Evolutionary conservation across 2,113 vertebrate genomes (phyloP), one percentile per base, ranked within the genome.

Genomic region (human (Homo sapiens)): DNA sequence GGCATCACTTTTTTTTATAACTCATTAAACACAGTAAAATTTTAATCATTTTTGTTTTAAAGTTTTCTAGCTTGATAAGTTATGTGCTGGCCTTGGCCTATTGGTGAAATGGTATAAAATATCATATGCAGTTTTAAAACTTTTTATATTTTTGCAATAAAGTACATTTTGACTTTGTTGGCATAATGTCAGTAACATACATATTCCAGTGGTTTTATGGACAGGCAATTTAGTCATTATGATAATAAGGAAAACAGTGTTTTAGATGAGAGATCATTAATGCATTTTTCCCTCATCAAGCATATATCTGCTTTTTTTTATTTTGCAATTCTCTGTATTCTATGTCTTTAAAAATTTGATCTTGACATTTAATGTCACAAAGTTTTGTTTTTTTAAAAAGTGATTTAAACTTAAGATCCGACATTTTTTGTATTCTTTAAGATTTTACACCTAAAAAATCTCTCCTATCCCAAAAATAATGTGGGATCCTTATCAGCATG

Each of bases 121-220:
- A 96, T 87, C 97, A 98, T 98, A 98, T 98, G 98, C 98, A 99
- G 98, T 98, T 98, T 94, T 96, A 97, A 98, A 97, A 97, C 96
- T 97, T 98, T 98, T 98, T 97, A 97, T 98, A 98, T 98, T 98
- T 98, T 99, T 98, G 98, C 98, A 99, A 98, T 99, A 98, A 98
- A 97, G 82, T 97, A 98, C 98, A 95, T 98, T 98, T 98, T 97
- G 97, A 98, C 97, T 98, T 98, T 55, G 96, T 96, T 68, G 94
- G 85, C 94, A 92, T 89, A 87, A 78, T 90, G 84, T 95, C 94
- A 94, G 97, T 98, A 97, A 94, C 96, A 95, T 97, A 90, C 96
- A 97, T 96, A 96, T 96, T 97, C 80, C 80, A 79, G 76, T 98
- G 70, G 95, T 97, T 98, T 96, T 97, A 96, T 98, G 96, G 96